phyloP scores from a whole-genome alignment of 2,888 invertebrate genomes.

The Glaucopsyche alexis region DNA sequence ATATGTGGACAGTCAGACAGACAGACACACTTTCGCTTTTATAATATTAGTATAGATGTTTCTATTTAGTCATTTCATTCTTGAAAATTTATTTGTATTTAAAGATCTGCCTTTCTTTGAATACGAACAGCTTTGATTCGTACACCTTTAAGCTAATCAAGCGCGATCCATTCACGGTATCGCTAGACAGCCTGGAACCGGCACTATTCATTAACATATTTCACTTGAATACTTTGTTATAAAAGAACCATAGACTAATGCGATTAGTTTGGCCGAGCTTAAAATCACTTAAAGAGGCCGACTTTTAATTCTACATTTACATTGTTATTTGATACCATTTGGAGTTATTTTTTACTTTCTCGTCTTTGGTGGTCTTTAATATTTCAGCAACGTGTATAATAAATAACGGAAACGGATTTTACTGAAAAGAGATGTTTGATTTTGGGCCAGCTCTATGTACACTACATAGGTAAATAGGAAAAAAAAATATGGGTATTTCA shows the following conservation, averaged over 20 bases:
- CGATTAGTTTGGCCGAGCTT: conserved; percentile 18
- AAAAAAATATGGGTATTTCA: too few species aligned
- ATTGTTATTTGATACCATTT: background rate
- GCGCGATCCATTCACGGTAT: conserved; percentile 10
- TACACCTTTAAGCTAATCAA: conserved; percentile 23
- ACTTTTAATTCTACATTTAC: conserved; percentile 11
- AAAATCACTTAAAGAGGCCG: conserved; percentile 22
- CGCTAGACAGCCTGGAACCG: conserved; percentile 16
- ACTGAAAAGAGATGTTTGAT: too few species aligned
- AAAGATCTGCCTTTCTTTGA: background rate
- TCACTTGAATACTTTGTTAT: background rate
- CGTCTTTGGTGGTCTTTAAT: conserved; percentile 14
- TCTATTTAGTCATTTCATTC: too few species aligned
- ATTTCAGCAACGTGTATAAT: background rate
- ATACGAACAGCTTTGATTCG: background rate
- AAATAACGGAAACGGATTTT: too few species aligned
- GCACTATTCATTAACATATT: conserved; percentile 7
- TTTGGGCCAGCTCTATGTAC: too few species aligned
- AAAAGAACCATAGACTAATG: conserved; percentile 2
- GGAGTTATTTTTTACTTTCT: background rate
- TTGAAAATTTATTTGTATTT: too few species aligned
- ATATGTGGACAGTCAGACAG: too few species aligned
- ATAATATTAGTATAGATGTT: too few species aligned
- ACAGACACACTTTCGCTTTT: too few species aligned
- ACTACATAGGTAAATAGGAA: too few species aligned